Percentiles rank a stretch among this genome's conserved stretches.
These are phyloP conservation scores for Ooceraea biroi DNA, from an alignment of 1,140 invertebrate genomes.

Conservation along the genomic window DNA sequence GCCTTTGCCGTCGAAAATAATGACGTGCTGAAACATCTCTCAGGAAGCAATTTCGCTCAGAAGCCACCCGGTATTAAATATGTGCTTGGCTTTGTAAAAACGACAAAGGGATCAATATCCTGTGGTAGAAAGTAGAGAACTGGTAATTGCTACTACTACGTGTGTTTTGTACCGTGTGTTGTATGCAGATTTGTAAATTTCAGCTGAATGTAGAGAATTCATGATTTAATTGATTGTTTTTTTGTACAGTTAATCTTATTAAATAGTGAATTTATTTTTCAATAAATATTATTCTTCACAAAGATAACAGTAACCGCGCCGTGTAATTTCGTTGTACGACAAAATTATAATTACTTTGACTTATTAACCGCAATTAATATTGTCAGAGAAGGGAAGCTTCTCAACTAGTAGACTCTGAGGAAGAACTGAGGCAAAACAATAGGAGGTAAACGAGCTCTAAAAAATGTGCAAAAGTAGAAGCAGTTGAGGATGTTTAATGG, in stretches of 20 bases:
- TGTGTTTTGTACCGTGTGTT: background rate
- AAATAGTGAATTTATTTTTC: background rate
- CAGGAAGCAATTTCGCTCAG: slow-evolving; percentile 18
- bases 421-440: slow-evolving; percentile 53
- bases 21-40: background rate
- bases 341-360: slow-evolving; percentile 58
- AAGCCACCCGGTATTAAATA: slow-evolving; percentile 24
- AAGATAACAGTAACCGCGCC: background rate
- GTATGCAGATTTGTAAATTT: background rate
- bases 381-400: slow-evolving; percentile 40
- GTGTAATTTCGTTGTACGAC: background rate
- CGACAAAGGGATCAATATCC: background rate
- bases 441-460: slow-evolving; percentile 59
- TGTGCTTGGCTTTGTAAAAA: background rate
- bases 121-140: slow-evolving; percentile 8
- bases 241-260: background rate
- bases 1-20: slow-evolving; percentile 41
- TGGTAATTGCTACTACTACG: background rate
- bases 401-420: slow-evolving; percentile 31
- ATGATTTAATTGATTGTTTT: background rate
- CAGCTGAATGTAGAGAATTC: background rate
- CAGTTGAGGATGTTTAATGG: slow-evolving; percentile 58
- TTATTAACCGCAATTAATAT: slow-evolving; percentile 37
- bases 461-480: slow-evolving; percentile 61
- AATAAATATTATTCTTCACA: background rate